phyloP scores from a whole-genome alignment of 2,113 vertebrate species.

The Tupaia chinensis region DNA sequence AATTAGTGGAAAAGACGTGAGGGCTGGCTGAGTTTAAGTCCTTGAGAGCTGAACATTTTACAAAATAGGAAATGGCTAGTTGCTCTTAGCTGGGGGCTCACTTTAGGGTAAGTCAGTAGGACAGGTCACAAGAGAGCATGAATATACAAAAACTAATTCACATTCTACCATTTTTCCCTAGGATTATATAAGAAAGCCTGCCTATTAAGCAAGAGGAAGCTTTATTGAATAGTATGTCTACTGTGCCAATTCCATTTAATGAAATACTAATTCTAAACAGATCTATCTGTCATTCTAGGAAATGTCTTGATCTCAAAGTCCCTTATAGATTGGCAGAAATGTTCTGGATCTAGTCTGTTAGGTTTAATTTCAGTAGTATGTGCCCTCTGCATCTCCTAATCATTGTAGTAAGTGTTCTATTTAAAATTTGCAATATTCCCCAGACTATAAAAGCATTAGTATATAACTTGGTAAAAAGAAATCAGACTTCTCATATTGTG shows the following conservation, averaged over 20 bases:
- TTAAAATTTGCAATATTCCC: conserved; percentile 16
- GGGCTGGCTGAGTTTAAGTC: conserved; percentile 38
- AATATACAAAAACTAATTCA: conserved; percentile 55
- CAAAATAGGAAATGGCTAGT: not conserved
- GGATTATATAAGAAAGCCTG: conserved; percentile 52
- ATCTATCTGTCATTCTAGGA: conserved; percentile 68
- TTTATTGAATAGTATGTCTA: conserved; percentile 62
- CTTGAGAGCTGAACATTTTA: conserved; percentile 12
- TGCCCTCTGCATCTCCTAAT: conserved; percentile 25
- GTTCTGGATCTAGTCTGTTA: conserved; percentile 66
- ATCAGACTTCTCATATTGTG: not conserved
- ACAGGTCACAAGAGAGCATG: conserved; percentile 18
- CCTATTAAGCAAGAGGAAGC: conserved; percentile 46
- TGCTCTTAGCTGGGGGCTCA: not conserved
- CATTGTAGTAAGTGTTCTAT: not conserved
- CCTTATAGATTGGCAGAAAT: conserved; percentile 62
- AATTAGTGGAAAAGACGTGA: conserved; percentile 61
- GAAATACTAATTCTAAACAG: conserved; percentile 72
- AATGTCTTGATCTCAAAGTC: conserved; percentile 59
- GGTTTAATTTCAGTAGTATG: not conserved
- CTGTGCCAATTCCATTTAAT: conserved; percentile 63
- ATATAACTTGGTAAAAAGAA: not conserved
- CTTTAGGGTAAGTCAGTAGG: not conserved
- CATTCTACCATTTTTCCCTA: conserved; percentile 17
- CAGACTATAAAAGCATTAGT: not conserved